Conservation (phyloP, 2,113 vertebrate genomes). For the Rhynchomys soricoides region DNA sequence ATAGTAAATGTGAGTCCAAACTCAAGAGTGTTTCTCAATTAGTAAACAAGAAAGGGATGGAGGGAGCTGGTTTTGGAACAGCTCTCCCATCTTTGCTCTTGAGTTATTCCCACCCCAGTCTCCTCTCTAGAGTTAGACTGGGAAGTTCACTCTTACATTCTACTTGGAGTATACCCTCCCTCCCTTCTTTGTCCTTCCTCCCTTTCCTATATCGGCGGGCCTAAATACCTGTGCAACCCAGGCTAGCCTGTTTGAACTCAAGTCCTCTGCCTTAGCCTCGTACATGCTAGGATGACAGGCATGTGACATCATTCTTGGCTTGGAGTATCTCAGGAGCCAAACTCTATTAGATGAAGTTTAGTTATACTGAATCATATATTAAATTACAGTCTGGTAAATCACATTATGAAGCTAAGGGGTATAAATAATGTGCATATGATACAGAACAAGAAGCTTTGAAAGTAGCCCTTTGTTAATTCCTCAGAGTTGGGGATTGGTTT, state of each 20-base stretch:
- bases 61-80: not conserved
- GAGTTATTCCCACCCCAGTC: not conserved
- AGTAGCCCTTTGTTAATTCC: not conserved
- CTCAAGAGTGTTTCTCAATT: not conserved
- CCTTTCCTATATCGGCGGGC: not conserved
- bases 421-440: not conserved
- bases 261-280: not conserved
- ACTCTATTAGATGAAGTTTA: not conserved
- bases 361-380: not conserved
- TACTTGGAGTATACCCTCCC: not conserved
- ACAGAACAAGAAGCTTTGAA: not conserved
- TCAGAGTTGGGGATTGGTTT: not conserved
- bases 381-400: conserved; percentile 19
- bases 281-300: not conserved
- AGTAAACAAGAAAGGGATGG: not conserved
- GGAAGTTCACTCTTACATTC: not conserved
- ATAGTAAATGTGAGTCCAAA: not conserved
- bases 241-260: not conserved
- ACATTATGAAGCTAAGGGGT: not conserved
- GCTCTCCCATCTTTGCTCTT: not conserved
- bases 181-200: not conserved
- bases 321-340: conserved; percentile 29
- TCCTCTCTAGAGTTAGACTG: not conserved
- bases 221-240: not conserved
- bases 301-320: not conserved